A percentile compares a stretch with the other conserved stretches of the same genome.
These are phyloP conservation scores for Xanthorhoe designata DNA, from an alignment of 2,888 invertebrate species.

Conservation along the genomic window DNA sequence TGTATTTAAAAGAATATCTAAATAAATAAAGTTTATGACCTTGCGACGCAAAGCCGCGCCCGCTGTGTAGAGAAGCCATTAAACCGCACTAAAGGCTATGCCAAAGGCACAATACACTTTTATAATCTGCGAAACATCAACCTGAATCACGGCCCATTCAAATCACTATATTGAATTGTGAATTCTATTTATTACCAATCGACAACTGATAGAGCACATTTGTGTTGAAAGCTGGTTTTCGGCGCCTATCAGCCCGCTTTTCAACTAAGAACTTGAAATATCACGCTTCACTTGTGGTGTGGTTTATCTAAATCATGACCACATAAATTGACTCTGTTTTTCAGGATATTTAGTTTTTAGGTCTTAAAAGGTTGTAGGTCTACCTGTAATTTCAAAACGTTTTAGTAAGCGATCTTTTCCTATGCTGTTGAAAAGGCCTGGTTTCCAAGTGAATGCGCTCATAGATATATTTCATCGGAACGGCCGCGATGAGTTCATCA, in stretches of 20 bases:
- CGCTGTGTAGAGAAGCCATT: constrained; percentile 33
- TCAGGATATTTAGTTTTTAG: too few species aligned
- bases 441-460: constrained; percentile 17
- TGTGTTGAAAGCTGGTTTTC: constrained; percentile 14
- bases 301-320: too few species aligned
- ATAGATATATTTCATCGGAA: constrained; percentile 66
- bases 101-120: constrained; percentile 40
- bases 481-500: constrained; percentile 79
- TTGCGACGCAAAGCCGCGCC: constrained; percentile 19
- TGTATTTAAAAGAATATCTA: neutral
- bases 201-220: constrained; percentile 56
- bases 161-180: constrained; percentile 60
- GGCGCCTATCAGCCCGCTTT: neutral
- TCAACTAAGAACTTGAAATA: neutral
- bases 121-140: constrained; percentile 51
- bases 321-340: too few species aligned
- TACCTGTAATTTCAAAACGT: too few species aligned
- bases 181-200: constrained; percentile 63
- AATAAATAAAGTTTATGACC: constrained; percentile 1
- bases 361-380: too few species aligned
- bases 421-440: neutral
- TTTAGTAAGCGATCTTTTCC: too few species aligned
- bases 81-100: constrained; percentile 38
- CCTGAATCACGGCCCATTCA: constrained; percentile 47
- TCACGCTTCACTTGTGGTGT: too few species aligned